A percentile compares a stretch with the other conserved stretches of the same genome.
Conservation (phyloP, 2,888 invertebrate genomes). For the Polymixis lichenea region DNA sequence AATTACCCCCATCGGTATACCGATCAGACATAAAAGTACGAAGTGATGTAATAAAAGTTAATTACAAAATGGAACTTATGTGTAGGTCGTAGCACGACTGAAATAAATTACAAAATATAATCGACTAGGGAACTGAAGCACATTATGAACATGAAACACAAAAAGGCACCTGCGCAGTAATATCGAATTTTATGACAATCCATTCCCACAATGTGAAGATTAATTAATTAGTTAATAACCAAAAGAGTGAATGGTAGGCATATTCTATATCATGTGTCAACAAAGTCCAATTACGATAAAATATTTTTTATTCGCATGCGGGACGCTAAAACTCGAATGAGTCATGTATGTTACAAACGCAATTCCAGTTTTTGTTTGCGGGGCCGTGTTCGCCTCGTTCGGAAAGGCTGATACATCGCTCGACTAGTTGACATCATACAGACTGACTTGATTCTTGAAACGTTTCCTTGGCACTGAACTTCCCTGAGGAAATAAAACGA, state of each 20-base stretch:
- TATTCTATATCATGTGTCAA: conserved; percentile 9
- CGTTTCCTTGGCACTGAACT: conserved; percentile 64
- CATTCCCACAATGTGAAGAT: conserved; percentile 6
- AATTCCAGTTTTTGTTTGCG: conserved; percentile 51
- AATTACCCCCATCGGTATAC: conserved; percentile 54
- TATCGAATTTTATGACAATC: conserved; percentile 22
- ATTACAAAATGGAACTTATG: conserved; percentile 56
- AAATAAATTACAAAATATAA: conserved; percentile 53
- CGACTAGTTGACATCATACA: conserved; percentile 35
- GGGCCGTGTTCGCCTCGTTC: conserved; percentile 29
- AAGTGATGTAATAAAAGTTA: conserved; percentile 56
- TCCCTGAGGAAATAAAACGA: conserved; percentile 65
- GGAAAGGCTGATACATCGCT: conserved; percentile 39
- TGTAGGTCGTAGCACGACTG: conserved; percentile 33
- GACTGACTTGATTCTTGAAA: conserved; percentile 54
- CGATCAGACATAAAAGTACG: conserved; percentile 50
- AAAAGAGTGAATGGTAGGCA: conserved; percentile 7
- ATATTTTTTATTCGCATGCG: conserved; percentile 21
- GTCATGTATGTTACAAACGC: conserved; percentile 48
- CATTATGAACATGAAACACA: conserved; percentile 41
- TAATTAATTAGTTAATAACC: conserved; percentile 29
- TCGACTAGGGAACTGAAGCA: conserved; percentile 55
- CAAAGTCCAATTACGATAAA: conserved; percentile 20
- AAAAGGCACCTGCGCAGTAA: conserved; percentile 30
- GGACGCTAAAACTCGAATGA: conserved; percentile 54